phyloP scores from a whole-genome alignment of 2,888 invertebrate genomes.

The Prosopocoilus inquinatus region DNA sequence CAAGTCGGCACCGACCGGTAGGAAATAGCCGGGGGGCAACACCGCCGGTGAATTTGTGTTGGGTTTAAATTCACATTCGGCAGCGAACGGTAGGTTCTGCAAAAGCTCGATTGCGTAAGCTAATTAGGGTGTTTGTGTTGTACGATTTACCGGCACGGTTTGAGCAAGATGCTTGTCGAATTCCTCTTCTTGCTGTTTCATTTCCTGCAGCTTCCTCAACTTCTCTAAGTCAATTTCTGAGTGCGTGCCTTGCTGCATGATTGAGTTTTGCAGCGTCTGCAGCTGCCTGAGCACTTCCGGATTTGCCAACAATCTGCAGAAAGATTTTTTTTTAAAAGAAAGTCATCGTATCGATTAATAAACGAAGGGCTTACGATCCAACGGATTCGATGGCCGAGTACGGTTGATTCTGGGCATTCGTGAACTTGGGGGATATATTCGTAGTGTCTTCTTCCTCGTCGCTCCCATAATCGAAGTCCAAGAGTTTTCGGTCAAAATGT shows the following conservation, averaged over 20 bases:
- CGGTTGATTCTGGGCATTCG: constrained; percentile 13
- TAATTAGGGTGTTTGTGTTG: not conserved
- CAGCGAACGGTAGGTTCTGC: constrained; percentile 63
- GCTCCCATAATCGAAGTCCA: constrained; percentile 91
- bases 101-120: constrained; percentile 27
- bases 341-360: not conserved
- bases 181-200: constrained; percentile 73
- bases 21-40: constrained; percentile 32
- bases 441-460: constrained; percentile 75
- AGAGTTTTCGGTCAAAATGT: constrained; percentile 79
- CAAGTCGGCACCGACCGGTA: constrained; percentile 45
- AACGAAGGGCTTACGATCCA: constrained; percentile 24
- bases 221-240: constrained; percentile 69
- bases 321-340: not conserved
- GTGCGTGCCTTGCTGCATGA: constrained; percentile 55
- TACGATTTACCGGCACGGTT: constrained; percentile 64
- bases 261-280: constrained; percentile 62
- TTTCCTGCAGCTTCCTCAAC: constrained; percentile 64
- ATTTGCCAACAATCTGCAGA: constrained; percentile 69
- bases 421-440: constrained; percentile 50
- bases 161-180: constrained; percentile 74
- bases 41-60: constrained; percentile 37
- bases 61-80: constrained; percentile 64
- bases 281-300: constrained; percentile 87
- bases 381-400: constrained; percentile 30